Conservation (phyloP, 2,888 invertebrate species). For the Plagiodera versicolora region DNA sequence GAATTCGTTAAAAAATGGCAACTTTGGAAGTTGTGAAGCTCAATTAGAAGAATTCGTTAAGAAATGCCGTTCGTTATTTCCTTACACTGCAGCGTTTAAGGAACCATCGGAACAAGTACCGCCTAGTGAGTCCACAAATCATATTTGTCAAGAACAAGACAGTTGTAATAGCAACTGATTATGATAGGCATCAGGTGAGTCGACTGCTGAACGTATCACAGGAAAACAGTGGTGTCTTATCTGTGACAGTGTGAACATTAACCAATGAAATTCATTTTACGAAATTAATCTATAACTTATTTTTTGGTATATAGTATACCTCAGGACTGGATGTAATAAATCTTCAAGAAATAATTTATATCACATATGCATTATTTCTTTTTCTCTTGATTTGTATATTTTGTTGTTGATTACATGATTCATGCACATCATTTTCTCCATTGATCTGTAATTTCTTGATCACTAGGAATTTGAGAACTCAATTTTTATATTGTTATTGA, state of each 20-base stretch:
- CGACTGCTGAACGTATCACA: slow-evolving; percentile 20
- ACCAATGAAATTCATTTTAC: slow-evolving; percentile 33
- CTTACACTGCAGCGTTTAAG: slow-evolving; percentile 76
- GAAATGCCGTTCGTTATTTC: slow-evolving; percentile 74
- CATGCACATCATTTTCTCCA: too few species aligned
- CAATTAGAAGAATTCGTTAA: slow-evolving; percentile 70
- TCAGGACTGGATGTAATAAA: slow-evolving; percentile 36
- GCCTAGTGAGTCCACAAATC: slow-evolving; percentile 43
- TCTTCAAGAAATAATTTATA: slow-evolving; percentile 33
- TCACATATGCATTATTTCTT: slow-evolving; percentile 18
- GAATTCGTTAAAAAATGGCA: slow-evolving; percentile 74
- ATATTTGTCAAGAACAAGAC: slow-evolving; percentile 43
- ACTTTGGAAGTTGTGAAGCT: slow-evolving; percentile 75
- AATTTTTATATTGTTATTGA: too few species aligned
- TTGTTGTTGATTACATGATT: slow-evolving; percentile 32
- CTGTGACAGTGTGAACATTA: slow-evolving; percentile 32
- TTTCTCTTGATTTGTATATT: slow-evolving; percentile 34
- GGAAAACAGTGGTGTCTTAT: slow-evolving; percentile 36
- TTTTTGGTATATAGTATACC: slow-evolving; percentile 33
- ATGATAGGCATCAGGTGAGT: slow-evolving; percentile 21
- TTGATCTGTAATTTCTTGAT: too few species aligned
- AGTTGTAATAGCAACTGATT: slow-evolving; percentile 51
- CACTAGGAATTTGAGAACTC: too few species aligned
- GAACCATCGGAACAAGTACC: slow-evolving; percentile 48
- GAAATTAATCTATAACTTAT: slow-evolving; percentile 27